Evolutionary conservation across 2,888 invertebrate genomes (phyloP).

Genomic region (Capitulum mitella): DNA sequence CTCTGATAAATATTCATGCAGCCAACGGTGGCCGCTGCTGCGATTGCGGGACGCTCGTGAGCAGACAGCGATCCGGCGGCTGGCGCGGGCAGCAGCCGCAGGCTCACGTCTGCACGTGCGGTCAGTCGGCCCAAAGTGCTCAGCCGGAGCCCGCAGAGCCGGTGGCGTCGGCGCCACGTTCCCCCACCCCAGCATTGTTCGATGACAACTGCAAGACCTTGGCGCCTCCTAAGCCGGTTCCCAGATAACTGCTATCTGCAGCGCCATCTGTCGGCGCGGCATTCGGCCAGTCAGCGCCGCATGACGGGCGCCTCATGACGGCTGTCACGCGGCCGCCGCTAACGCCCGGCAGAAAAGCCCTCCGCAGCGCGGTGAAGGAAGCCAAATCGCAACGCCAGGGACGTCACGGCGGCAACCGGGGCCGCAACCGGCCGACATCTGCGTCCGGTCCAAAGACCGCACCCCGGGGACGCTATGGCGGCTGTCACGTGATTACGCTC

Average conservation of each 20-base stretch:
- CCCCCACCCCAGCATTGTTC: neutral
- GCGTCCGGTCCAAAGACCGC: no score
- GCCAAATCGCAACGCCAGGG: neutral
- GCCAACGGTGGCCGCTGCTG: neutral
- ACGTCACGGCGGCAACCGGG: neutral
- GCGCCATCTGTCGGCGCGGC: neutral
- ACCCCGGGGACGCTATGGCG: no score
- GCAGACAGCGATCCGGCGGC: no score
- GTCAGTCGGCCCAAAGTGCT: no score
- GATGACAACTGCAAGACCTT: neutral
- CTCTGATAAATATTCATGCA: slow-evolving; percentile 10
- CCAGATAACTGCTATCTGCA: no score
- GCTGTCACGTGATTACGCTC: no score
- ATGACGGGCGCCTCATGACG: neutral
- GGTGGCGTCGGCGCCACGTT: neutral
- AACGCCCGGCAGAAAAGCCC: no score
- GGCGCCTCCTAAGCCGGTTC: neutral
- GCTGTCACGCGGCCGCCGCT: neutral
- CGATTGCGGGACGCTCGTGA: no score
- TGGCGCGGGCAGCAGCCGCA: no score
- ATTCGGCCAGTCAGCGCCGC: neutral
- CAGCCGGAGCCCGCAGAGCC: no score
- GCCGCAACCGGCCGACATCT: neutral
- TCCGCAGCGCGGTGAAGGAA: no score
- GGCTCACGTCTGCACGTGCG: neutral